Conservation (phyloP, 2,888 invertebrate genomes). For the Heliconius ethilla region DNA sequence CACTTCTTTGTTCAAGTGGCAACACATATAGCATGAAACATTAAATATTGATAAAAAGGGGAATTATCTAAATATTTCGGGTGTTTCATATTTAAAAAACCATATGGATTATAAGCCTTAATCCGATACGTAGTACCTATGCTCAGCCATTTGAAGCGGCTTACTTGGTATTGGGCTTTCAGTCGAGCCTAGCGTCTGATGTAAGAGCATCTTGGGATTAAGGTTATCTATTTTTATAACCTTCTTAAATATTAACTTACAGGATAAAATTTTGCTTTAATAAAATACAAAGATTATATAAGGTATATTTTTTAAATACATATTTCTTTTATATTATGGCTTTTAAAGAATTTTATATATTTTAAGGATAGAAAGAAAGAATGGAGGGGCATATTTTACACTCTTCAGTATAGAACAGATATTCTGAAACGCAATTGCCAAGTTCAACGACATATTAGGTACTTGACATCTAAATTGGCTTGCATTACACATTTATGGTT, state of each 20-base stretch:
- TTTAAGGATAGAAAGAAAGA: no score
- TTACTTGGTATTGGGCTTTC: conserved; percentile 29
- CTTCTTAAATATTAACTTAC: not conserved
- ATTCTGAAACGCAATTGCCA: no score
- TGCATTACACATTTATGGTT: no score
- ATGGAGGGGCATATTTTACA: no score
- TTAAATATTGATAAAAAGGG: not conserved
- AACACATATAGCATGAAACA: not conserved
- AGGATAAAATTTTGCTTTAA: not conserved
- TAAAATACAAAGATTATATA: not conserved
- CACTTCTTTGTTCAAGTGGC: not conserved
- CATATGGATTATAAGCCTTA: conserved; percentile 19
- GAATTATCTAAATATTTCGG: not conserved
- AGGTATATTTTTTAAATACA: not conserved
- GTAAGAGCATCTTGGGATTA: conserved; percentile 30
- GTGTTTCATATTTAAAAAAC: conserved; percentile 8
- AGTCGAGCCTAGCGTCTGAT: conserved; percentile 9
- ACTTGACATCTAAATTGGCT: no score
- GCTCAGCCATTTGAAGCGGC: conserved; percentile 25
- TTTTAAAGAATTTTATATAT: not conserved
- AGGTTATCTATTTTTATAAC: conserved; percentile 18
- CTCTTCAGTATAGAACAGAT: no score
- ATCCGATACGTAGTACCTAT: conserved; percentile 24
- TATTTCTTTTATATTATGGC: not conserved
- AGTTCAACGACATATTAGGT: no score